Evolutionary conservation across 1,140 invertebrate genomes (phyloP), one percentile per base, ranked within the genome.

Genomic region (Scaptodrosophila lebanonensis): DNA sequence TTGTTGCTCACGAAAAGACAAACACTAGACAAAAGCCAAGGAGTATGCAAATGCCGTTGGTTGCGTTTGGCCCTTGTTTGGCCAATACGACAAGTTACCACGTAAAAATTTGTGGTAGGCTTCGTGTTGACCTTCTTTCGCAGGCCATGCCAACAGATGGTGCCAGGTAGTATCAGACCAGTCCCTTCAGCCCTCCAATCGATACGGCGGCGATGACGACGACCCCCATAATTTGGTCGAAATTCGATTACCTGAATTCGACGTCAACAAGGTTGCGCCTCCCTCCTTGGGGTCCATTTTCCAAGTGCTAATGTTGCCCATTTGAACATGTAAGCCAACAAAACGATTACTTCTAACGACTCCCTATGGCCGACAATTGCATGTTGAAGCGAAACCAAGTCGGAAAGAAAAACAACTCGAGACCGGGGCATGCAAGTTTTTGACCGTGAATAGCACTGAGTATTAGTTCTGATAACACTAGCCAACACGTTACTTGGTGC

Each of bases 281-380:
- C 49, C 52, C 39, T 13, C 35, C 49, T 22, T 18, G 30, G 43
- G 25, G 15, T 15, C 15, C 17, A 64, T 59, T 64, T 58, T 63
- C 67, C 38, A 68, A 79, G 73, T 77, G 73, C 73, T 77, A 77
- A 77, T 77, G 68, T 39, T 73, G 59, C 32, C 75, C 59, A 77
- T 82, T 77, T 73, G 73, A 63, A 68, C 69, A 82, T 82, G 73
- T 79, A 50, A 48, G 65, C 68, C 75, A 83, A 79, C 73, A 79
- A 79, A 79, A 79, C 73, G 73, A 79, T 79, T 79, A 79, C 73
- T 69, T 79, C 82, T 79, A 82, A 79, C 82, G 73, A 62, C 75
- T 82, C n/a, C n/a, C n/a, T 79, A 82, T 82, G 69, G 52, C 73
- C 72, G 73, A 71, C 72, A 73, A 60, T 79, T 73, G 72, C 72